phyloP scores from a whole-genome alignment of 2,113 vertebrate genomes.

The Chloropsis hardwickii region DNA sequence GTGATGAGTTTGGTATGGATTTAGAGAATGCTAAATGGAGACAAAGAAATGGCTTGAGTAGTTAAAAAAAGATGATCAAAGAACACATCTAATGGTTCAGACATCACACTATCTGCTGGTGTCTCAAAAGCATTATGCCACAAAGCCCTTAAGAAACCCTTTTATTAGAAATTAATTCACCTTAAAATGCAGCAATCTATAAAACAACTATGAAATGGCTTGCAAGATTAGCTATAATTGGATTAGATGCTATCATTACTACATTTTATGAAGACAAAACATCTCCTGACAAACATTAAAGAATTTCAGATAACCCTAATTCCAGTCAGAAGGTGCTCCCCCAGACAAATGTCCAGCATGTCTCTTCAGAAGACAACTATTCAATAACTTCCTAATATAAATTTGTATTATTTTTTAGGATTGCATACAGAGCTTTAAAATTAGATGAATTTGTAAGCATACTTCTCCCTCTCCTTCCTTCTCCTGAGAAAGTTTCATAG shows the following conservation, averaged over 20 bases:
- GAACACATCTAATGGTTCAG: conserved; percentile 1
- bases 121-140: neutral
- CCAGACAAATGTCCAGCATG: neutral
- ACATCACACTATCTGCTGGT: neutral
- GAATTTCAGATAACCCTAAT: neutral
- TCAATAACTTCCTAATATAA: neutral
- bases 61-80: conserved; percentile 31
- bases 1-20: neutral
- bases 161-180: conserved; percentile 34
- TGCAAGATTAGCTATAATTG: neutral
- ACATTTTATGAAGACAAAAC: neutral
- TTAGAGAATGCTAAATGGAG: conserved; percentile 2
- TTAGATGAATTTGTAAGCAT: neutral
- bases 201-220: neutral
- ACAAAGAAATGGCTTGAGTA: neutral
- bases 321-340: neutral
- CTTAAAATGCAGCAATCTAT: conserved; percentile 8
- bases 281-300: neutral
- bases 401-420: neutral
- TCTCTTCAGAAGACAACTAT: neutral
- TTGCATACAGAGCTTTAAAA: neutral
- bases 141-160: neutral
- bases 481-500: neutral
- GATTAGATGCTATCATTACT: neutral
- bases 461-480: neutral